A percentile compares a stretch with the other conserved stretches of the same genome.
Evolutionary conservation across 2,113 vertebrate species (phyloP).

Genomic region (Marmota monax): DNA sequence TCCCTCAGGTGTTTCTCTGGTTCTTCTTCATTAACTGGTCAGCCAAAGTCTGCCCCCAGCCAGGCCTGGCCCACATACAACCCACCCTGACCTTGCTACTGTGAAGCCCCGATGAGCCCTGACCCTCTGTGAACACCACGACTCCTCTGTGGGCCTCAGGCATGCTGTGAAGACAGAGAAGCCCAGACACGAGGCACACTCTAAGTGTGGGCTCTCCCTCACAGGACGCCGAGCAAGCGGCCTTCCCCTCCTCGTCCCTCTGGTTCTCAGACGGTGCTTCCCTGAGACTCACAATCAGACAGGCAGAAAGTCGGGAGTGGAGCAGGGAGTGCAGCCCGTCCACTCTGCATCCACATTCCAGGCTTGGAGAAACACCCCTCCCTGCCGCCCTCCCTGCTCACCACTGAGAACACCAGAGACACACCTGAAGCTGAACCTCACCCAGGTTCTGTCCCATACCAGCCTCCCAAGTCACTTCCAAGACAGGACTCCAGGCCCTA

Average conservation of each 20-base stretch:
- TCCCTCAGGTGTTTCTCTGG: accelerated
- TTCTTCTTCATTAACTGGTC: neutral
- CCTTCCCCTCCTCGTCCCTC: too few species aligned
- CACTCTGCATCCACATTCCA: accelerated
- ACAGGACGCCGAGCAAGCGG: neutral
- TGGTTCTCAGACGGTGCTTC: neutral
- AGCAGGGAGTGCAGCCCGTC: neutral
- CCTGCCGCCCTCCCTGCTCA: too few species aligned
- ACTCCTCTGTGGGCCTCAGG: neutral
- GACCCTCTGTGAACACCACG: neutral
- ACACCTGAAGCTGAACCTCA: neutral
- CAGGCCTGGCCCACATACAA: neutral
- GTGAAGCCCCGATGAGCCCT: neutral
- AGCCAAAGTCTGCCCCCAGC: neutral
- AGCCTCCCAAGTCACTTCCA: neutral
- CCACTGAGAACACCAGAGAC: neutral
- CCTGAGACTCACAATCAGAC: neutral
- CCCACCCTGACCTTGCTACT: too few species aligned
- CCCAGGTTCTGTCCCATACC: neutral
- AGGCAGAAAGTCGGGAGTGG: neutral
- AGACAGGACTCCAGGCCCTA: neutral
- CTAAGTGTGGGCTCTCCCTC: neutral
- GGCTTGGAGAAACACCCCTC: too few species aligned
- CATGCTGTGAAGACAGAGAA: neutral
- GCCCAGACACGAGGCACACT: too few species aligned